phyloP scores from a whole-genome alignment of 2,888 invertebrate genomes.

The Lissonota sp. region DNA sequence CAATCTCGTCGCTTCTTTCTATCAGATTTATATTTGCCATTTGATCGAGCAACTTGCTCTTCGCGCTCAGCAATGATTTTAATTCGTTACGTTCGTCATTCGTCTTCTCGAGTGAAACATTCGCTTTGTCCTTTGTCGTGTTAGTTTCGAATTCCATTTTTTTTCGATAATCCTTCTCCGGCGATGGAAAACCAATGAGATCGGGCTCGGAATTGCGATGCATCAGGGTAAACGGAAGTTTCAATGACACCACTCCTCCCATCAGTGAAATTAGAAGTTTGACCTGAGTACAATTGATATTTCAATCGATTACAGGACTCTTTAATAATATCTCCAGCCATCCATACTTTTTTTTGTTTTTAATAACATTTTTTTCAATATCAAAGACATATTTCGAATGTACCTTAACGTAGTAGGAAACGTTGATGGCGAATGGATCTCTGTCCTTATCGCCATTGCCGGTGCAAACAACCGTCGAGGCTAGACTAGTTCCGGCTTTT shows the following conservation, averaged over 20 bases:
- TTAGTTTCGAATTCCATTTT: conserved; percentile 49
- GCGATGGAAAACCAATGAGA: conserved; percentile 84
- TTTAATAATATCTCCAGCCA: too few relatives aligned
- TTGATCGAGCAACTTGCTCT: conserved; percentile 60
- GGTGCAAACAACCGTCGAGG: conserved; percentile 85
- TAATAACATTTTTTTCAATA: too few relatives aligned
- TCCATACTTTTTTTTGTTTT: too few relatives aligned
- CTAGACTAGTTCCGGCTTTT: conserved; percentile 84
- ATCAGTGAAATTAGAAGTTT: conserved; percentile 92
- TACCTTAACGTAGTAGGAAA: conserved; percentile 95
- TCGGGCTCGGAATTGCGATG: conserved; percentile 89
- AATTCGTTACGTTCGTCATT: conserved; percentile 43
- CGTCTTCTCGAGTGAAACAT: conserved; percentile 19
- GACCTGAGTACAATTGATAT: conserved; percentile 82
- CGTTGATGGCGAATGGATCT: conserved; percentile 95
- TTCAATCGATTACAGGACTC: too few relatives aligned
- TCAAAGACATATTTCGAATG: neutral
- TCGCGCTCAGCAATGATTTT: conserved; percentile 35
- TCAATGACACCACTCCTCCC: conserved; percentile 92
- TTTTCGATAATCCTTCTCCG: conserved; percentile 65
- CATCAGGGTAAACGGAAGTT: conserved; percentile 92
- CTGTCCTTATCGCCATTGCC: conserved; percentile 88
- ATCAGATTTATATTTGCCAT: conserved; percentile 77
- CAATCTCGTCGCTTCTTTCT: conserved; percentile 75
- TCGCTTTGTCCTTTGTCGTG: conserved; percentile 61